Base-by-base conservation (phyloP, 2,797 vertebrate genomes). In the Calcarius lapponicus region DNA sequence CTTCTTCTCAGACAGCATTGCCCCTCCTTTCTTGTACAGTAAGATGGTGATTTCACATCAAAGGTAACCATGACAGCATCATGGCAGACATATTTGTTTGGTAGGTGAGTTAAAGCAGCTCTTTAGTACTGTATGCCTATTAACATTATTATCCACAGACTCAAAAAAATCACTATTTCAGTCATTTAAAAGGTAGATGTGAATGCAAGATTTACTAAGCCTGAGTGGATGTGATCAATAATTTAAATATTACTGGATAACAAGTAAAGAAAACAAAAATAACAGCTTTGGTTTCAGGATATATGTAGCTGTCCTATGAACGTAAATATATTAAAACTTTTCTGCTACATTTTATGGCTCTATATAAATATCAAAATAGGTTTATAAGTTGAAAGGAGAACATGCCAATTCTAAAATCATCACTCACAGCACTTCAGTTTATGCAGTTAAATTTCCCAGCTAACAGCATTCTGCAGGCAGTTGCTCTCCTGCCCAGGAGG, bases 311-410 rank as follows among this genome's bases (percentile, higher is more conserved):
- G 89, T 90, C 85, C 86, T 83, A 66, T 82, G 92, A 92, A 96
- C 82, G 73, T 90, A 97, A 97, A 97, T 95, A 90, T 82, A 96
- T 94, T 83, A 95, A 97, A 93, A 96, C 69, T 87, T 94, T 96
- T 53, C 54, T 94, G 53, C 50, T 91, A 53, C 95, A 80, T 95
- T 97, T 97, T 97, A 95, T 92, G 90, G 60, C 16, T 81, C 56
- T 57, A 65, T 94, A 97, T 97, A 95, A 97, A 97, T 93, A 97
- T 90, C 90, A 92, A 92, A 96, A 94, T 93, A 86, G 51, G 57
- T 82, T 95, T 95, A 80, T 89, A 94, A 91, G 80, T 94, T 93
- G 83, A 94, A 97, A 96, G 86, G 51, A 48, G 47, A 90, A 66
- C 10, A 4, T 61, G 70, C 54, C 78, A 85, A 62, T 95, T 93